Percentiles rank a stretch among this genome's conserved stretches.
phyloP scores from a whole-genome alignment of 2,797 vertebrate species.

The Cyprinodon diabolis region DNA sequence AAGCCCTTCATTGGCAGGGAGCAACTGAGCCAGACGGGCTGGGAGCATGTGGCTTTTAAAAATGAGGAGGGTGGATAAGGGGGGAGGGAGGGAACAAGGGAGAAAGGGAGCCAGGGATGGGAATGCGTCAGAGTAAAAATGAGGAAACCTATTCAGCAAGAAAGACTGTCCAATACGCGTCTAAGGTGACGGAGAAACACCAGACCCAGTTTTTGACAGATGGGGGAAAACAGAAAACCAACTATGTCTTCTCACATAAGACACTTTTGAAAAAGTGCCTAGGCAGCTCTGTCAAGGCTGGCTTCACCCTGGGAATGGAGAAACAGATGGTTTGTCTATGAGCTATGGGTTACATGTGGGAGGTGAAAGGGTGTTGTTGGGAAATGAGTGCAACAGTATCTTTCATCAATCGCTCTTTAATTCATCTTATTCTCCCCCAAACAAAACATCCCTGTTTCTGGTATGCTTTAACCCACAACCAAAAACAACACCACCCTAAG shows the following conservation, averaged over 20 bases:
- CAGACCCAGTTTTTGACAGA: slow-evolving; percentile 60
- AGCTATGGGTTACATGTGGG: slow-evolving; percentile 70
- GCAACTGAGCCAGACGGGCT: slow-evolving; percentile 81
- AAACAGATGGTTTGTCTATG: slow-evolving; percentile 77
- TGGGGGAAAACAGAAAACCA: slow-evolving; percentile 53
- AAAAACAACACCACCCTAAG: slow-evolving; percentile 56
- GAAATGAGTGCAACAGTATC: slow-evolving; percentile 65
- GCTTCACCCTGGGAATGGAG: slow-evolving; percentile 73
- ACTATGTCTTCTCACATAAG: slow-evolving; percentile 51
- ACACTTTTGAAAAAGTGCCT: slow-evolving; percentile 62
- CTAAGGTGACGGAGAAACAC: slow-evolving; percentile 43
- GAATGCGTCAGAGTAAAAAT: slow-evolving; percentile 44
- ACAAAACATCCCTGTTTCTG: slow-evolving; percentile 59
- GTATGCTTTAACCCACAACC: slow-evolving; percentile 62
- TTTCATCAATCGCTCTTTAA: slow-evolving; percentile 63
- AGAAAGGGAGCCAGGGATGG: slow-evolving; percentile 24
- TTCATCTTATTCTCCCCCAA: slow-evolving; percentile 51
- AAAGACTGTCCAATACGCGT: slow-evolving; percentile 59
- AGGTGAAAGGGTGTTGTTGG: slow-evolving; percentile 75
- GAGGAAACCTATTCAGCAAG: slow-evolving; percentile 54
- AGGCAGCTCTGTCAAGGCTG: slow-evolving; percentile 70
- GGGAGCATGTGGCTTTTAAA: slow-evolving; percentile 82
- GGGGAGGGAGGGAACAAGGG: slow-evolving; percentile 23
- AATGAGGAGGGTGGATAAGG: slow-evolving; percentile 68
- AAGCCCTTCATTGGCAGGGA: slow-evolving; percentile 85